phyloP scores from a whole-genome alignment of 2,888 invertebrate genomes.

The Blastobasis adustella region DNA sequence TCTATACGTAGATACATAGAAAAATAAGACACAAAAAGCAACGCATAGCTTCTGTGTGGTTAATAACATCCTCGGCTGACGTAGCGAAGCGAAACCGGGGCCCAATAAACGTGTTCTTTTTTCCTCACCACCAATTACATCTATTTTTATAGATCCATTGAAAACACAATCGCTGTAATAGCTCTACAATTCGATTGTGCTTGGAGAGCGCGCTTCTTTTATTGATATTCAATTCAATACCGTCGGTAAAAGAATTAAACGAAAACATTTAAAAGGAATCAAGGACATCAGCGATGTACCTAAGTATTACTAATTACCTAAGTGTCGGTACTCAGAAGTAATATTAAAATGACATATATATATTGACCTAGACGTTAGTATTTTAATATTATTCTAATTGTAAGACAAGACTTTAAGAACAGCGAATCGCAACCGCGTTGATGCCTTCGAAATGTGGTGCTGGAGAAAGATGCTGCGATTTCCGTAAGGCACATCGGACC shows the following conservation, averaged over 20 bases:
- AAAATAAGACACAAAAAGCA: conserved; percentile 14
- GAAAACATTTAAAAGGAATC: not conserved
- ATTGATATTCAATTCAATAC: conserved; percentile 38
- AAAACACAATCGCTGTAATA: conserved; percentile 52
- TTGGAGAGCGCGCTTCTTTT: conserved; percentile 1
- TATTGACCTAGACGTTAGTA: too few relatives aligned
- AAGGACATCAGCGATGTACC: too few relatives aligned
- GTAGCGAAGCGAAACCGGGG: conserved; percentile 23
- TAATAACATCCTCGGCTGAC: conserved; percentile 32
- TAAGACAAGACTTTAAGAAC: too few relatives aligned
- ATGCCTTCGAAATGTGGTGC: too few relatives aligned
- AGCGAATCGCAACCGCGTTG: too few relatives aligned
- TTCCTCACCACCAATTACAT: conserved; percentile 56
- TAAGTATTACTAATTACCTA: too few relatives aligned
- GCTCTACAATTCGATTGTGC: conserved; percentile 46
- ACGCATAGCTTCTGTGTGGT: conserved; percentile 34
- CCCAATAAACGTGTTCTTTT: conserved; percentile 49
- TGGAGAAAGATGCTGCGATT: too few relatives aligned
- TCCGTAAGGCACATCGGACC: too few relatives aligned
- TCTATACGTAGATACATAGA: not conserved
- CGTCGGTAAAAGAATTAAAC: conserved; percentile 27
- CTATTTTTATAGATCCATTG: conserved; percentile 55
- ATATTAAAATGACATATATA: too few relatives aligned
- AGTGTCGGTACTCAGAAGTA: too few relatives aligned
- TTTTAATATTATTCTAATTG: too few relatives aligned